A percentile compares a stretch with the other conserved stretches of the same genome.
Conservation (phyloP, 1,140 invertebrate genomes). For the Plodia interpunctella region DNA sequence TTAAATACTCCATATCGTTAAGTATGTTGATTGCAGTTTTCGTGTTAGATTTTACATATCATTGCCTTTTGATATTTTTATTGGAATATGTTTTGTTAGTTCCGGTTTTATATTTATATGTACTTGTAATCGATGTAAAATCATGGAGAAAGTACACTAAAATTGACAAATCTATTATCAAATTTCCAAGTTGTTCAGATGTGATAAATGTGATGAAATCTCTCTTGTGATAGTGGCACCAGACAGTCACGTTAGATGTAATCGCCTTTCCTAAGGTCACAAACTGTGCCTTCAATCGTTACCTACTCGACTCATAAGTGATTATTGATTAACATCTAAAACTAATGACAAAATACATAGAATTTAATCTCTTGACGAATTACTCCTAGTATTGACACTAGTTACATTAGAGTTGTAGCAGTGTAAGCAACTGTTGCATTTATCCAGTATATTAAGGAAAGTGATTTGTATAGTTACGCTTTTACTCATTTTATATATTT, state of each 20-base stretch:
- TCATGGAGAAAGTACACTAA: conserved; percentile 12
- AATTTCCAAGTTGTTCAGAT: conserved; percentile 42
- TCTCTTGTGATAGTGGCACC: conserved; percentile 68
- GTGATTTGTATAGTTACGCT: conserved; percentile 71
- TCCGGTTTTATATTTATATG: conserved; percentile 1
- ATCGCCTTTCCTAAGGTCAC: conserved; percentile 39
- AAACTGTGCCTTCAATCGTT: conserved; percentile 45
- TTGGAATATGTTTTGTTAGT: conserved; percentile 11
- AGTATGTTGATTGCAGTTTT: not conserved
- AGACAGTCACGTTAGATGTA: conserved; percentile 62
- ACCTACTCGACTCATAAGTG: conserved; percentile 30
- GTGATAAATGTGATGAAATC: conserved; percentile 70
- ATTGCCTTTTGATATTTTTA: conserved; percentile 14
- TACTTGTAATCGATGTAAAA: conserved; percentile 1
- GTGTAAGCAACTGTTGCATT: conserved; percentile 63
- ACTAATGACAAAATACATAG: conserved; percentile 29
- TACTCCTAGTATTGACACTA: conserved; percentile 55
- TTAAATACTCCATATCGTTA: conserved; percentile 28
- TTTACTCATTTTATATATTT: conserved; percentile 51
- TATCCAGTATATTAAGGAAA: conserved; percentile 64
- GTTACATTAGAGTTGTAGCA: conserved; percentile 39
- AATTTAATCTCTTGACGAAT: conserved; percentile 49
- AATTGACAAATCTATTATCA: conserved; percentile 19
- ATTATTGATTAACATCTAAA: conserved; percentile 23
- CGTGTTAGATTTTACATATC: conserved; percentile 14